Percentiles rank a stretch among this genome's conserved stretches.
phyloP scores from a whole-genome alignment of 1,140 invertebrate genomes.

The Drosophila ohnishii region DNA sequence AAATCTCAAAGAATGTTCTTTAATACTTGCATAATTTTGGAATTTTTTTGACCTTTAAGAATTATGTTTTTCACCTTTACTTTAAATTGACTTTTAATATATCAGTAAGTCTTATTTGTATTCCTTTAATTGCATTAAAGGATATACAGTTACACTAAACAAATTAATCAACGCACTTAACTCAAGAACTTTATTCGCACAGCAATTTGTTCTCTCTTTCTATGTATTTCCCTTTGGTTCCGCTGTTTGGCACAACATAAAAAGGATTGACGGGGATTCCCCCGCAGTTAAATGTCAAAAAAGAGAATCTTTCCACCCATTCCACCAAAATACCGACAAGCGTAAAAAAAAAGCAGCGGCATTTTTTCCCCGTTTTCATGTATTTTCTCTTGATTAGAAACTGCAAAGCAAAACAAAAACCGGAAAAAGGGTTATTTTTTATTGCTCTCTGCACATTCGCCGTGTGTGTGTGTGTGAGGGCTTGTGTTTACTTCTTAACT shows the following conservation, averaged over 20 bases:
- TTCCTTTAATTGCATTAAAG: no score
- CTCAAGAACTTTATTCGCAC: neutral
- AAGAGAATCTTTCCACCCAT: conserved; percentile 34
- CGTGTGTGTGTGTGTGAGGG: conserved; percentile 35
- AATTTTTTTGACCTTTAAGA: no score
- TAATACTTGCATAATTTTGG: no score
- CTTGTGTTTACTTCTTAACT: conserved; percentile 78
- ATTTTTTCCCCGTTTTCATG: conserved; percentile 54
- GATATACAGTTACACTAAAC: no score
- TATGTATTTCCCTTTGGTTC: conserved; percentile 16
- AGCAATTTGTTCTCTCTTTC: conserved; percentile 1
- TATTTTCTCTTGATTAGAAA: conserved; percentile 79
- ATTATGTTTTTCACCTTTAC: no score
- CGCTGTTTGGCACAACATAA: conserved; percentile 37
- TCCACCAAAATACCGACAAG: conserved; percentile 8
- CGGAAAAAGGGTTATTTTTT: conserved; percentile 81
- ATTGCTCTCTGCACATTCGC: conserved; percentile 63
- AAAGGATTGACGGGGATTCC: conserved; percentile 37
- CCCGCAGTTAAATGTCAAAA: conserved; percentile 49
- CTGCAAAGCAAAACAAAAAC: conserved; percentile 80
- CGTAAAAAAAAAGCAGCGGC: conserved; percentile 46
- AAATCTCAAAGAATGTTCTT: neutral
- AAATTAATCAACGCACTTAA: neutral
- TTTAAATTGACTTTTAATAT: no score
- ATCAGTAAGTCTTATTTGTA: no score